Conservation (phyloP, 2,113 vertebrate species). For the Phaetusa simplex region DNA sequence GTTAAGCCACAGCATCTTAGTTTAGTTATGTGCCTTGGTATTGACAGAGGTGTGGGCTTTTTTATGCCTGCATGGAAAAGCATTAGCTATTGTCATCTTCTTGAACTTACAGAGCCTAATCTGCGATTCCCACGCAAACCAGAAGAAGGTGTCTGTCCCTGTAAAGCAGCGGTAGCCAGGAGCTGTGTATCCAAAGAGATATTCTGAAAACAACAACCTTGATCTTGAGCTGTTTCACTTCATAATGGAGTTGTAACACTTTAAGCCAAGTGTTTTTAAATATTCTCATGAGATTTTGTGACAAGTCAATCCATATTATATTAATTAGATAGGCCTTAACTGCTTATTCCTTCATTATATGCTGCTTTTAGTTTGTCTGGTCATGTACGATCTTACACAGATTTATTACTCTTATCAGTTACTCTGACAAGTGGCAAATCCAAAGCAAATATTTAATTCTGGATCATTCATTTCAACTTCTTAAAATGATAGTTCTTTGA, state of each 20-base stretch:
- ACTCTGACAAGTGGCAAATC: neutral
- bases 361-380: neutral
- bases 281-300: neutral
- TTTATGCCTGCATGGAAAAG: neutral
- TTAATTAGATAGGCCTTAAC: neutral
- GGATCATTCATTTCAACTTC: neutral
- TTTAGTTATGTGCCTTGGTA: neutral
- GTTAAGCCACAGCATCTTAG: neutral
- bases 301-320: neutral
- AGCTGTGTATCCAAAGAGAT: accelerated
- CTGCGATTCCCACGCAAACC: accelerated
- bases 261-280: neutral
- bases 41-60: neutral
- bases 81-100: neutral
- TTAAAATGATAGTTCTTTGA: neutral
- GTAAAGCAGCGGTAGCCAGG: neutral
- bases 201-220: neutral
- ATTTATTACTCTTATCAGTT: neutral
- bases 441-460: neutral
- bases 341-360: neutral
- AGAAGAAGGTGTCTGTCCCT: neutral
- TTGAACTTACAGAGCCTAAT: neutral
- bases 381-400: neutral
- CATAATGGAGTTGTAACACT: neutral
- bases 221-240: neutral